Evolutionary conservation across 1,140 invertebrate species (phyloP), one percentile per base, ranked within the genome.

Genomic region (Pantala flavescens): DNA sequence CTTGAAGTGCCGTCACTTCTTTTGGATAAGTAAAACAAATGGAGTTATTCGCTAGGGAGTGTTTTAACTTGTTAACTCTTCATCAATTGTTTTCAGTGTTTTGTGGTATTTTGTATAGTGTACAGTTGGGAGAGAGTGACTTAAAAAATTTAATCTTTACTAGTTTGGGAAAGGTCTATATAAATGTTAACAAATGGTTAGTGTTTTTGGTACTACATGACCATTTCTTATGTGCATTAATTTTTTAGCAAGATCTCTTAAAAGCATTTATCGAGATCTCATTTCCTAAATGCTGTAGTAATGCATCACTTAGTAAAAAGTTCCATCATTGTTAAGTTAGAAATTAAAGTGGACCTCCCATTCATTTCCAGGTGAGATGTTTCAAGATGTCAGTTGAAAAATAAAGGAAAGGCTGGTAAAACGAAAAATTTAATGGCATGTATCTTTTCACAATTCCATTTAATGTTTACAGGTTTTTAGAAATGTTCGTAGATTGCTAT

Each of bases 1-100:
- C 1, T 63, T 16, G n/a, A 63, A 63, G n/a, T 63, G 14, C 12
- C 14, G 1, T 63, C 49, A 63, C 49, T 19, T 63, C 49, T 63
- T 63, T 63, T 14, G 49, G n/a, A 63, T 7, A 63, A 19, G 49
- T 63, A 5, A 63, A 63, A 63, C 14, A 63, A 63, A 63, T 63
- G 49, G 49, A 63, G 49, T 63, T 19, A 63, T 63, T 63, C 49
- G 12, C 12, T 12, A 21, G 49, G 49, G 49, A 63, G n/a, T 63
- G 49, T 63, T 63, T 63, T 63, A 63, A 19, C 49, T 63, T 63
- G 49, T 63, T 63, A 63, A 63, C 49, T 63, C 49, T 63, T 63
- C n/a, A 63, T 63, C 49, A 63, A 63, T 63, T 63, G 49, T 63
- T 63, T 63, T 63, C 49, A 19, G 49, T 63, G 49, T 63, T 63